phyloP scores from a whole-genome alignment of 2,113 vertebrate species.

The Oostethus manadensis region DNA sequence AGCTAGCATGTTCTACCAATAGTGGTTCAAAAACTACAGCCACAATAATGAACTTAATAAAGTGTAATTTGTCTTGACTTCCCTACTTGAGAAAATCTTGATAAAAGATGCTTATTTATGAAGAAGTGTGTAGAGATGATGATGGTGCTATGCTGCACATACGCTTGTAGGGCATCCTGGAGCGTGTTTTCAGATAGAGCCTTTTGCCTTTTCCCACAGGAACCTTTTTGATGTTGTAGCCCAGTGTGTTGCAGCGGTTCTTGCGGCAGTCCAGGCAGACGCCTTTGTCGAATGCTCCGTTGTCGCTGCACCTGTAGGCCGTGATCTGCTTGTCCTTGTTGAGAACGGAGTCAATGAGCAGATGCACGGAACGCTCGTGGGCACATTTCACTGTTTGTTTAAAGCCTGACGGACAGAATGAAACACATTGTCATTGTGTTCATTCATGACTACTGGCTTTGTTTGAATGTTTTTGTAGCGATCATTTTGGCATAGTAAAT shows the following conservation, averaged over 20 bases:
- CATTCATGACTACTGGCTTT: background rate
- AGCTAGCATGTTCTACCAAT: too few species aligned
- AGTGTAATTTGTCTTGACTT: too few species aligned
- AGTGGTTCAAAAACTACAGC: too few species aligned
- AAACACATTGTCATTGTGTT: background rate
- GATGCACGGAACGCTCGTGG: conserved; percentile 88
- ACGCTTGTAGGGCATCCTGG: conserved; percentile 87
- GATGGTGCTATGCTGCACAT: conserved; percentile 8
- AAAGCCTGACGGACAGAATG: conserved; percentile 72
- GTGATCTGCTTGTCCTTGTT: conserved; percentile 77
- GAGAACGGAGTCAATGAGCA: conserved; percentile 89
- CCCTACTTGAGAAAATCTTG: too few species aligned
- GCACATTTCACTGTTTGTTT: conserved; percentile 88
- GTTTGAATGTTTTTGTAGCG: too few species aligned
- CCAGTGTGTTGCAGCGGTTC: conserved; percentile 85
- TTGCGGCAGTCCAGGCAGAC: conserved; percentile 84
- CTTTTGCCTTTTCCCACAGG: conserved; percentile 60
- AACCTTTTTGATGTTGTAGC: conserved; percentile 79
- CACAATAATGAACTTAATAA: too few species aligned
- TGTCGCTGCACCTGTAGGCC: conserved; percentile 82
- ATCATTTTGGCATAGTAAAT: too few species aligned
- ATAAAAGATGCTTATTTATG: background rate
- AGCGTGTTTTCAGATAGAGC: conserved; percentile 82
- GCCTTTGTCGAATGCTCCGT: conserved; percentile 82
- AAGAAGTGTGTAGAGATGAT: background rate